Base-by-base conservation (phyloP, 2,888 invertebrate genomes). In the Plebejus argus region DNA sequence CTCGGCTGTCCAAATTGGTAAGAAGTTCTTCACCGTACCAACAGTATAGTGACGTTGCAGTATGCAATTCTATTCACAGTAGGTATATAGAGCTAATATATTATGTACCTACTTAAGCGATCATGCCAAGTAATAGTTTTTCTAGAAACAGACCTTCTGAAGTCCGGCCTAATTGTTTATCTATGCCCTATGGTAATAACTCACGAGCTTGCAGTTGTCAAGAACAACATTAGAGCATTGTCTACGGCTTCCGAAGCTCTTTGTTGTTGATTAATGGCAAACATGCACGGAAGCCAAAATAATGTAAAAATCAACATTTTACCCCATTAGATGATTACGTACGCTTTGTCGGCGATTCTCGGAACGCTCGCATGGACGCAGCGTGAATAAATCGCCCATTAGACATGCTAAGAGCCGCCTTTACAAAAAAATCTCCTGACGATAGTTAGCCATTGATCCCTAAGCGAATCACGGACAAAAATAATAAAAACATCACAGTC, bases 401-500 rank as follows among this genome's bases (percentile, higher is more conserved):
- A 87, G 88, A 83, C 85, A 87, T 87, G 88, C 89, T 85, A 83
- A 82, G 82, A 82, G 88, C 87, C 89, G 88, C 82, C 91, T 89
- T 90, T 89, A 88, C 88, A 89, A 90, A 91, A 90, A 92, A 88
- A 91, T 89, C 49, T 86, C 83, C 81, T 77, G 84, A 84, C 88
- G 85, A 88, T 88, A 89, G 87, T 86, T 85, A 85, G 85, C 87
- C 86, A 88, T 89, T 86, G 89, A 89, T 87, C 86, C 86, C 85
- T 82, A 84, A 86, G 85, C 86, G 86, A 87, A 90, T 91, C 91
- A 90, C 89, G 90, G 86, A 93, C 93, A 92, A 92, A 93, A 94
- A 91, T 94, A 93, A 94, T 94, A 93, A 93, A 93, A 93, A 94
- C 93, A 93, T 93, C 93, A 92, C 89, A 92, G 94, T 94, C 94